Conservation (phyloP, 2,797 vertebrate species). For the Mormyrus proboscirostris region DNA sequence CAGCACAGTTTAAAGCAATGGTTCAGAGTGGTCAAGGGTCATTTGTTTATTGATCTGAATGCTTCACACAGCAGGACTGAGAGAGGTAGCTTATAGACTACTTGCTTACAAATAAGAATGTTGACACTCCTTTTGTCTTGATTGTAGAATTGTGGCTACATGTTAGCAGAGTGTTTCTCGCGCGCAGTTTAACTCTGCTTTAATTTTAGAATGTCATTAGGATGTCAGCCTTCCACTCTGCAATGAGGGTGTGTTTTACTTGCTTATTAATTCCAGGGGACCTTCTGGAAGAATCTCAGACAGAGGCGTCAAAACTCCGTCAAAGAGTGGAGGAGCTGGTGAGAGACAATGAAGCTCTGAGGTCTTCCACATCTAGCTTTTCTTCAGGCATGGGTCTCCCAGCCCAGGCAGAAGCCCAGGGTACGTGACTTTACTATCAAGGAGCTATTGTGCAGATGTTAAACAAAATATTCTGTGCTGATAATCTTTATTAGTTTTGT, state of each 20-base stretch:
- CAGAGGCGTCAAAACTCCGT: constrained; percentile 81
- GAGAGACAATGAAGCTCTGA: constrained; percentile 78
- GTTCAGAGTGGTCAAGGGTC: background rate
- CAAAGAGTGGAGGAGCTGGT: constrained; percentile 91
- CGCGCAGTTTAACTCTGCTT: background rate
- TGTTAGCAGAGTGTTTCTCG: background rate
- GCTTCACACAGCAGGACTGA: background rate
- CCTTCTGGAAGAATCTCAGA: constrained; percentile 88
- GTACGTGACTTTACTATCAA: constrained; percentile 47
- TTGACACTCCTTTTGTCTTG: background rate
- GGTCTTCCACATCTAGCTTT: constrained; percentile 58
- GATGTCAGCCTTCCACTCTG: background rate
- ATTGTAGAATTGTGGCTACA: background rate
- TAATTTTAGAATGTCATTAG: background rate
- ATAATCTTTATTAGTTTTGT: background rate
- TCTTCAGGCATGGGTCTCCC: constrained; percentile 55
- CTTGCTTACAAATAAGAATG: background rate
- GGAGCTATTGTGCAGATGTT: background rate
- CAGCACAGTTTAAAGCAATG: background rate
- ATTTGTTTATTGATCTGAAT: background rate
- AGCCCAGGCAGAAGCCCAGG: constrained; percentile 61
- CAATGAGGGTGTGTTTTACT: background rate
- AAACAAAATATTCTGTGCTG: background rate
- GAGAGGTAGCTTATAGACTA: background rate
- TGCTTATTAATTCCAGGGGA: constrained; percentile 65